A percentile compares a stretch with the other conserved stretches of the same genome.
phyloP scores from a whole-genome alignment of 1,140 invertebrate genomes.

The Macrostomum lignano region DNA sequence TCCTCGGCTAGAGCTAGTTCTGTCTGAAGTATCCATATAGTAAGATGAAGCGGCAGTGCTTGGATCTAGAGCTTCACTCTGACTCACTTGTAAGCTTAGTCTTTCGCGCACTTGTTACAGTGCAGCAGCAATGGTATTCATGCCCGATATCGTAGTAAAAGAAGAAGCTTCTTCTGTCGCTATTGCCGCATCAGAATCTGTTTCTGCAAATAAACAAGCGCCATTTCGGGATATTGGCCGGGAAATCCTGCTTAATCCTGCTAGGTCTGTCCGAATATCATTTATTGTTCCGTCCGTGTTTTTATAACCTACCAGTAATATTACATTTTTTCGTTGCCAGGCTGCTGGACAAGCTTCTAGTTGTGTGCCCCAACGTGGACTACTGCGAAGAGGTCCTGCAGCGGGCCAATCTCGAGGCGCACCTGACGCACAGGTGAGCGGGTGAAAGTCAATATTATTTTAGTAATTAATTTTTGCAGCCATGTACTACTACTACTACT shows the following conservation, averaged over 20 bases:
- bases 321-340: slow-evolving; percentile 14
- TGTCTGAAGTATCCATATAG: too few relatives aligned
- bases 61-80: too few relatives aligned
- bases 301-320: slow-evolving; percentile 1
- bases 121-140: too few relatives aligned
- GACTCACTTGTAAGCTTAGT: too few relatives aligned
- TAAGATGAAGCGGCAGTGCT: too few relatives aligned
- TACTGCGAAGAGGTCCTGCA: slow-evolving; percentile 27
- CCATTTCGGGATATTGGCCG: neutral
- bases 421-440: slow-evolving; percentile 27
- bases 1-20: too few relatives aligned
- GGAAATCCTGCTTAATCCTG: neutral
- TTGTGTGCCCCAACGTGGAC: slow-evolving; percentile 30
- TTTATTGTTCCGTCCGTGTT: neutral
- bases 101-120: too few relatives aligned
- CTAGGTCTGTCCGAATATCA: neutral
- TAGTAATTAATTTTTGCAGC: too few relatives aligned
- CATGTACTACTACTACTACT: too few relatives aligned
- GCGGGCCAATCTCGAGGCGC: slow-evolving; percentile 29
- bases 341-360: slow-evolving; percentile 29
- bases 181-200: neutral
- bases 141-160: too few relatives aligned
- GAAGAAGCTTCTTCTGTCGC: neutral
- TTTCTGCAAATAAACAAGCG: neutral
- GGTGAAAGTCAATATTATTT: slow-evolving; percentile 10